Conservation (phyloP, 2,113 vertebrate species). For the Indicator indicator region DNA sequence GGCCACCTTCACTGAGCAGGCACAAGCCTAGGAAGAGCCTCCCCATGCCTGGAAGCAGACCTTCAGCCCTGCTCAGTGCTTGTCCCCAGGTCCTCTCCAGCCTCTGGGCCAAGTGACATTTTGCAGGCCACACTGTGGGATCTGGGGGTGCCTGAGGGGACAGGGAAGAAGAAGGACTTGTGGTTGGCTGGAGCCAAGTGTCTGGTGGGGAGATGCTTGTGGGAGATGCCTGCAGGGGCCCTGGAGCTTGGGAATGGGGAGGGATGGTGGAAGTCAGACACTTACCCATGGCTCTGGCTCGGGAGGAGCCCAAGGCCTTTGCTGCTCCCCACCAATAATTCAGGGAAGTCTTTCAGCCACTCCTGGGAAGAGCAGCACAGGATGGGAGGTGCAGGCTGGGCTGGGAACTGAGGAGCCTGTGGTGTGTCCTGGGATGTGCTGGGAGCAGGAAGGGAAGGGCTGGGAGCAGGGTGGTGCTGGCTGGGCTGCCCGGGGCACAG, state of each 20-base stretch:
- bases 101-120: neutral
- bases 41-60: neutral
- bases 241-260: neutral
- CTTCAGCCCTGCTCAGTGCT: neutral
- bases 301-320: neutral
- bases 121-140: neutral
- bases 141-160: neutral
- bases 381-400: neutral
- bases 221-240: neutral
- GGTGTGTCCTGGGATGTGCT: neutral
- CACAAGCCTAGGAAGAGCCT: neutral
- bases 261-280: neutral
- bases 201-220: neutral
- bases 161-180: neutral
- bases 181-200: neutral
- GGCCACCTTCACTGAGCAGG: neutral
- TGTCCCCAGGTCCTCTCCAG: neutral
- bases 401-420: neutral
- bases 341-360: neutral
- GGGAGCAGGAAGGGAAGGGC: constrained; percentile 28
- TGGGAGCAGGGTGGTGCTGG: accelerated
- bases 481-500: neutral
- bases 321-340: neutral
- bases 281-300: neutral
- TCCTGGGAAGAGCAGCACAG: neutral